Percentiles rank a stretch among this genome's conserved stretches.
phyloP scores from a whole-genome alignment of 2,888 invertebrate genomes.

The Peribatodes rhomboidaria region DNA sequence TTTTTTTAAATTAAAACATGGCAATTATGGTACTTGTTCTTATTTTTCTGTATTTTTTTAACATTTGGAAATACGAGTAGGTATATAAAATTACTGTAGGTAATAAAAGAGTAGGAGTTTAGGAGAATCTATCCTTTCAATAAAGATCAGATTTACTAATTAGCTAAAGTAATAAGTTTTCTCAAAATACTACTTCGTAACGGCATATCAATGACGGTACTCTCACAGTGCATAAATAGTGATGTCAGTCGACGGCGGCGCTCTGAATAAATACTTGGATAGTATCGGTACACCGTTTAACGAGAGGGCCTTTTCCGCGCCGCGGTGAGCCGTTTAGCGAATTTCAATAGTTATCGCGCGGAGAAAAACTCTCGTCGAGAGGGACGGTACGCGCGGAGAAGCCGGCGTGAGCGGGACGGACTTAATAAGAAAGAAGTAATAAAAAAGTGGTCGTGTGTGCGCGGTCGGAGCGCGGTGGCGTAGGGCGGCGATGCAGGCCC shows the following conservation, averaged over 20 bases:
- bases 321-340: slow-evolving; percentile 86
- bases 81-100: no score
- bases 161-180: slow-evolving; percentile 3
- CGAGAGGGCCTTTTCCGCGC: slow-evolving; percentile 85
- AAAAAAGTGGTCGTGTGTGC: slow-evolving; percentile 85
- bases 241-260: slow-evolving; percentile 72
- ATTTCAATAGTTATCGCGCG: slow-evolving; percentile 86
- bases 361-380: slow-evolving; percentile 82
- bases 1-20: no score
- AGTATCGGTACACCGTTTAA: slow-evolving; percentile 84
- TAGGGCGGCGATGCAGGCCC: slow-evolving; percentile 84
- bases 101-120: neutral
- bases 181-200: slow-evolving; percentile 23
- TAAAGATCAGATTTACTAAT: slow-evolving; percentile 2
- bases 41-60: no score
- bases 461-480: slow-evolving; percentile 85
- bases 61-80: no score
- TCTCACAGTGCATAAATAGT: slow-evolving; percentile 73
- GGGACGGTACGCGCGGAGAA: slow-evolving; percentile 67
- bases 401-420: slow-evolving; percentile 76
- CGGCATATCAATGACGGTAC: slow-evolving; percentile 27
- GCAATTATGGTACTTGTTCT: no score
- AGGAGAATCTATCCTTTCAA: neutral
- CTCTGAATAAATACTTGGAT: slow-evolving; percentile 82
- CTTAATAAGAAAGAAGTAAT: slow-evolving; percentile 84